Evolutionary conservation across 2,113 vertebrate genomes (phyloP), one percentile per base, ranked within the genome.

Genomic region (Mionectes macconnelli): DNA sequence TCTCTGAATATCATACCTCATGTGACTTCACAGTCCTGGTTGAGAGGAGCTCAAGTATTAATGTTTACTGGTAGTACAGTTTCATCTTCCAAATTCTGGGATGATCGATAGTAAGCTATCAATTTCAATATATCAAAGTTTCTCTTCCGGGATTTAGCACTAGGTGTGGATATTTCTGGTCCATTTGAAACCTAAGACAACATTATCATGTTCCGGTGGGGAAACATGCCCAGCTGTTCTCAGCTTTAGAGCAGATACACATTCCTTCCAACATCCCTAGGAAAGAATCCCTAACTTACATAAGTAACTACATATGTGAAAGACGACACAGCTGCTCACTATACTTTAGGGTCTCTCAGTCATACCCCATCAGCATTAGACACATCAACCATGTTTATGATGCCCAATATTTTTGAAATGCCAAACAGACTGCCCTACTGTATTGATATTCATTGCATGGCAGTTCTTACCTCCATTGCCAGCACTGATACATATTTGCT

Each of bases 221-320:
- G 30, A 94, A 84, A 86, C 39, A 92, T 81, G 76, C 77, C 86
- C 95, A 97, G 95, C 95, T 97, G 96, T 93, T 95, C 91, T 89
- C 33, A 0, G 84, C 64, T 89, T 90, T 84, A 81, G 50, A 60
- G 75, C 66, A 94, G 64, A 92, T 56, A 68, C 35, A 56, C 83
- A 93, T 97, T 96, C 94, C 53, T 94, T 94, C 94, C 84, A 92
- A 89, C 17, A 93, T 84, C 73, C 64, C 3, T 40, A 49, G 60
- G 78, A 89, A 94, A 96, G 73, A 67, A 81, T 72, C 24, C 22
- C 37, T 44, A 33, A 35, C 35, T 90, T 66, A 59, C 69, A 14
- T 55, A 83, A 90, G 72, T 69, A 83, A 78, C 63, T 45, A n/a
- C n/a, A n/a, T n/a, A n/a, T n/a, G n/a, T n/a, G 35, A 93, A 92